A percentile compares a stretch with the other conserved stretches of the same genome.
These are phyloP conservation scores for Crenichthys baileyi DNA, from an alignment of 2,797 vertebrate species.

Conservation along the genomic window DNA sequence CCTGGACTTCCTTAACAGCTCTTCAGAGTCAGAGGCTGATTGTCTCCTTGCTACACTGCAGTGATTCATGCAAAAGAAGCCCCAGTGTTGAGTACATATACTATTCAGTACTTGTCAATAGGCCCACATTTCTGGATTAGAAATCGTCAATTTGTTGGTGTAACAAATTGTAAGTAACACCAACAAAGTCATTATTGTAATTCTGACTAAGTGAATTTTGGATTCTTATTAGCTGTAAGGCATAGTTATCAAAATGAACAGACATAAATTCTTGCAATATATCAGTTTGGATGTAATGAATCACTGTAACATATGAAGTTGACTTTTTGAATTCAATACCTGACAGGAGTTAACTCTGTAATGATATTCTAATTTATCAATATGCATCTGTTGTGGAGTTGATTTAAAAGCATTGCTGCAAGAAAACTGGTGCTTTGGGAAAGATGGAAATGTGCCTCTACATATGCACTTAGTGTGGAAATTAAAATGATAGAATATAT, in stretches of 20 bases:
- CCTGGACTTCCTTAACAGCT: not conserved
- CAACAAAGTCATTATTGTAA: not conserved
- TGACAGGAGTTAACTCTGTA: not conserved
- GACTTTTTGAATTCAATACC: not conserved
- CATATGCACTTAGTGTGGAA: constrained; percentile 45
- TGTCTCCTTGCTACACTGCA: not conserved
- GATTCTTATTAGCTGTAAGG: not conserved
- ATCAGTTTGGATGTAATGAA: not conserved
- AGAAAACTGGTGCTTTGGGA: not conserved
- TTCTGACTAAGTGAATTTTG: not conserved
- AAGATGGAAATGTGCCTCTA: constrained; percentile 1
- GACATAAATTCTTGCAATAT: not conserved
- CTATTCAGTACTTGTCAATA: not conserved
- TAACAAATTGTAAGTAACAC: too few relatives aligned
- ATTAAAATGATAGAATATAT: constrained; percentile 5
- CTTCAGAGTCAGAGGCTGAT: not conserved
- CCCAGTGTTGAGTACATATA: not conserved
- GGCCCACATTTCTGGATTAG: not conserved
- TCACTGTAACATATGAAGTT: not conserved
- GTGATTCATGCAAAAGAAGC: not conserved
- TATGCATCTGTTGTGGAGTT: not conserved
- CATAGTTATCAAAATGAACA: not conserved
- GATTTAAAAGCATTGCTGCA: too few relatives aligned
- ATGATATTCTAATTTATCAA: not conserved
- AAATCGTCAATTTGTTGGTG: not conserved